Conservation (phyloP, 2,113 vertebrate species). For the Notechis scutatus region DNA sequence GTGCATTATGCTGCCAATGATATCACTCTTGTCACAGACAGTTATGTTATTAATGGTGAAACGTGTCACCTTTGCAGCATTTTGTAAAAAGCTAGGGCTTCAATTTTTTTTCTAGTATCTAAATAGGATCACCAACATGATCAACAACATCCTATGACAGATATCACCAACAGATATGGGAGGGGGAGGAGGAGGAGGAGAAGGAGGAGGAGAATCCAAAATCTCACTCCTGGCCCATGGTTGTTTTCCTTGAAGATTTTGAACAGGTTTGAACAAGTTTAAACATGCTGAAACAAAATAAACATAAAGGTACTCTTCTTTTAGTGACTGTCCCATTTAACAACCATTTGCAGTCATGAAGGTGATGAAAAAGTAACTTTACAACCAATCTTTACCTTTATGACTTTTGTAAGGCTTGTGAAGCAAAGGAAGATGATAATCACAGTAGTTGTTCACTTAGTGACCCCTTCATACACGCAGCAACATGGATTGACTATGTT, state of each 20-base stretch:
- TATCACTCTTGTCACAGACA: background rate
- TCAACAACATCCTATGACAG: too few species aligned
- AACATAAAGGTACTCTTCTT: background rate
- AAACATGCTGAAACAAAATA: background rate
- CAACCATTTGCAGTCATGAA: background rate
- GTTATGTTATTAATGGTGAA: background rate
- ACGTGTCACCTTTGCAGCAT: background rate
- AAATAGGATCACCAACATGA: background rate
- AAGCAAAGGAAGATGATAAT: background rate
- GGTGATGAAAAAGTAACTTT: background rate
- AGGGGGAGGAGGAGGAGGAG: too few species aligned
- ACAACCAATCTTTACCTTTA: background rate
- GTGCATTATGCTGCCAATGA: background rate
- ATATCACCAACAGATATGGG: too few species aligned
- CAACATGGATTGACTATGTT: background rate
- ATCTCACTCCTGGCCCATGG: background rate
- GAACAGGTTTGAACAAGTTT: background rate
- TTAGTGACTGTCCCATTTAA: background rate
- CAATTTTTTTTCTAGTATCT: background rate
- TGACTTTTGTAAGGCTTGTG: background rate
- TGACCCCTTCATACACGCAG: background rate
- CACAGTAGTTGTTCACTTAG: background rate
- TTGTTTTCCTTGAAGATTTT: background rate
- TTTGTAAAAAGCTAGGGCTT: background rate
- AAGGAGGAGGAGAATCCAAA: too few species aligned